Evolutionary conservation across 1,140 invertebrate species (phyloP).

Genomic region (Antheraea mylitta): DNA sequence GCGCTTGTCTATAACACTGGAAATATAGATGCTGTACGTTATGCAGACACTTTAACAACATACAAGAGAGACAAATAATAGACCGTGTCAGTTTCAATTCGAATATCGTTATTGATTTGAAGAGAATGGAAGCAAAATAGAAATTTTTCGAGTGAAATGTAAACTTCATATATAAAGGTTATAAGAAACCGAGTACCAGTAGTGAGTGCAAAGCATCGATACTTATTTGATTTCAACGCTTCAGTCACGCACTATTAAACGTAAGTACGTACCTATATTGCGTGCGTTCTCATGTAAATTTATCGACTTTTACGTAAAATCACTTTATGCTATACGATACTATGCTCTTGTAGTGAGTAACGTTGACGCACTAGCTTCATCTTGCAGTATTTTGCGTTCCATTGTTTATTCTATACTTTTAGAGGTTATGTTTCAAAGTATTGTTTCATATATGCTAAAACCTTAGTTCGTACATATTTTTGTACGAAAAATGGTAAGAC

Average conservation of each 20-base stretch:
- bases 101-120: no score
- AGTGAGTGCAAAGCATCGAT: background rate
- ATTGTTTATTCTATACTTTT: background rate
- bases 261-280: background rate
- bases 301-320: background rate
- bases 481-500: background rate
- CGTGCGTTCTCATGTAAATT: background rate
- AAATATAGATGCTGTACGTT: no score
- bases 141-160: no score
- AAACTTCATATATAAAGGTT: no score
- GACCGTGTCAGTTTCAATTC: no score
- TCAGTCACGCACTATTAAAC: constrained; percentile 2
- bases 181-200: no score
- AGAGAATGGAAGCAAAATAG: no score
- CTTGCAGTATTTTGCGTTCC: background rate
- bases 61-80: no score
- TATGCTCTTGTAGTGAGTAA: background rate
- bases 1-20: no score
- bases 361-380: background rate
- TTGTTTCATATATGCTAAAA: background rate
- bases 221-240: background rate
- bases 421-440: background rate
- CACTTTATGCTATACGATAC: background rate
- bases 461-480: background rate
- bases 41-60: no score